phyloP scores from a whole-genome alignment of 2,113 vertebrate species.

The Hyaena hyaena region DNA sequence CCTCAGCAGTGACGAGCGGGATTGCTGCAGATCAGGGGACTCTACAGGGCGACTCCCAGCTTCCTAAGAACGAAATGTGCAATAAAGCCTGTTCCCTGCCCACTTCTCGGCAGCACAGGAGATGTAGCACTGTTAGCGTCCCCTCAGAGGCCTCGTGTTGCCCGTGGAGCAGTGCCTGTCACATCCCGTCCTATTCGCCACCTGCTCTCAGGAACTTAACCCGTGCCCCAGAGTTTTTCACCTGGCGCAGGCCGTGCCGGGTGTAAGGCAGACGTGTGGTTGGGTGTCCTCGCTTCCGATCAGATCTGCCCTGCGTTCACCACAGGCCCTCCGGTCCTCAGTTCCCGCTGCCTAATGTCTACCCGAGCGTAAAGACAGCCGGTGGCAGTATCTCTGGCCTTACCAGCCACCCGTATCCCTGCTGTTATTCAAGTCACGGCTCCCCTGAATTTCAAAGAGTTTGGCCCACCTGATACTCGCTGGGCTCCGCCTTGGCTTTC shows the following conservation, averaged over 20 bases:
- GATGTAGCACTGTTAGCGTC: neutral
- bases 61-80: conserved; percentile 38
- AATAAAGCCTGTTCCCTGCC: conserved; percentile 50
- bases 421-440: neutral
- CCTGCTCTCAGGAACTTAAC: conserved; percentile 74
- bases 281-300: neutral
- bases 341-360: conserved; percentile 5
- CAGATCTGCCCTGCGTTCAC: neutral
- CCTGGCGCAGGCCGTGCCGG: neutral
- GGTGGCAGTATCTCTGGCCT: conserved; percentile 59
- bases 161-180: neutral
- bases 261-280: neutral
- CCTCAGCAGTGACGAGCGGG: neutral
- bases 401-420: conserved; percentile 38
- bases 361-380: neutral
- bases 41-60: conserved; percentile 48
- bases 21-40: neutral
- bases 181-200: neutral
- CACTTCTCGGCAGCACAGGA: neutral
- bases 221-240: neutral
- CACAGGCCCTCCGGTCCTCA: neutral
- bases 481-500: neutral
- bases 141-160: neutral
- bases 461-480: neutral
- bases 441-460: neutral